A percentile compares a stretch with the other conserved stretches of the same genome.
phyloP scores from a whole-genome alignment of 2,888 invertebrate species.

The Chymomyza caudatula region DNA sequence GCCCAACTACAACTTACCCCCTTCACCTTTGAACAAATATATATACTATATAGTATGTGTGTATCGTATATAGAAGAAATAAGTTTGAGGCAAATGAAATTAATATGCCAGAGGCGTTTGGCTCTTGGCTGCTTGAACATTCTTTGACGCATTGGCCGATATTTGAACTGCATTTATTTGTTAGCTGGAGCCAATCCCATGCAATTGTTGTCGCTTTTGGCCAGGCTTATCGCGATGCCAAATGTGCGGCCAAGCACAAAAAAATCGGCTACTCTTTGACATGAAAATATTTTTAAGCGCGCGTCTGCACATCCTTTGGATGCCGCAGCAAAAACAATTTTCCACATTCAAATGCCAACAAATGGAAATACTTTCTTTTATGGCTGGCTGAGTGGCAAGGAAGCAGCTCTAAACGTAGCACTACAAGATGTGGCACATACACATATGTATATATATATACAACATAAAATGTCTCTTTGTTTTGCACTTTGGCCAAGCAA shows the following conservation, averaged over 20 bases:
- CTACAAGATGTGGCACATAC: conserved; percentile 16
- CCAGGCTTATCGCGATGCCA: conserved; percentile 60
- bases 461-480: conserved; percentile 69
- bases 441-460: conserved; percentile 22
- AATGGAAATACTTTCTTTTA: conserved; percentile 49
- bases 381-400: conserved; percentile 41
- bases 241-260: conserved; percentile 28
- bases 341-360: conserved; percentile 66
- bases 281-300: conserved; percentile 68
- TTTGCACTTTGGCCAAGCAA: conserved; percentile 58
- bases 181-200: conserved; percentile 21
- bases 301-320: conserved; percentile 59
- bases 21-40: too few relatives aligned
- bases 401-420: neutral
- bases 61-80: too few relatives aligned
- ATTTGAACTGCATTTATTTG: conserved; percentile 46
- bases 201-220: neutral
- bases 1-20: neutral
- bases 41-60: too few relatives aligned
- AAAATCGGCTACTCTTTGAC: conserved; percentile 48
- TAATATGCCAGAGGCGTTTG: conserved; percentile 54
- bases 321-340: conserved; percentile 65
- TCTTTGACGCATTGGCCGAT: conserved; percentile 68
- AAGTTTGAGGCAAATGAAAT: conserved; percentile 44
- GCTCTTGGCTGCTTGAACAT: conserved; percentile 27